These are phyloP conservation scores for Platerodrilus igneus DNA, from an alignment of 2,888 invertebrate genomes.

Conservation along the genomic window DNA sequence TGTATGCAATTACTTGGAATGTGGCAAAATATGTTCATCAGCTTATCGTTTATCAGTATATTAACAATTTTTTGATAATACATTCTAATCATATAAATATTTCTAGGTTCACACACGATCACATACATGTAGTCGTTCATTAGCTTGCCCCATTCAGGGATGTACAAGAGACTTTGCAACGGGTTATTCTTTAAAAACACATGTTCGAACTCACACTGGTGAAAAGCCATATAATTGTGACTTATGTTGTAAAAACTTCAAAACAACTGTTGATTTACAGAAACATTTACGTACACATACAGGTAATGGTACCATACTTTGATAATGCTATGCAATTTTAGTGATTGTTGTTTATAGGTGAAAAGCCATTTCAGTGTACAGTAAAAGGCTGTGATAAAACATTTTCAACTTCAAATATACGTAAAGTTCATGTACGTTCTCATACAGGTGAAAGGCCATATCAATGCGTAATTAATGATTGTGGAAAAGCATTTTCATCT, in stretches of 20 bases:
- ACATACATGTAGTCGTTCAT: conserved; percentile 52
- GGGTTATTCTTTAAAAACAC: conserved; percentile 50
- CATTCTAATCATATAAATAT: conserved; percentile 12
- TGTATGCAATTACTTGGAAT: too few relatives aligned
- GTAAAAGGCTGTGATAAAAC: conserved; percentile 58
- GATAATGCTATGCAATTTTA: neutral
- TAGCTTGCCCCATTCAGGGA: conserved; percentile 47
- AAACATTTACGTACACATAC: conserved; percentile 47
- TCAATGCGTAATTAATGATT: conserved; percentile 54
- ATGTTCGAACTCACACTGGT: conserved; percentile 54
- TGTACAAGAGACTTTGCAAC: conserved; percentile 53
- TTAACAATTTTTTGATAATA: conserved; percentile 6
- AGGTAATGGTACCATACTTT: conserved; percentile 30
- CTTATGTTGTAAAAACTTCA: conserved; percentile 41
- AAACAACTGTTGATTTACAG: conserved; percentile 44
- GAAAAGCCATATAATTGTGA: conserved; percentile 45
- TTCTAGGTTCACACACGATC: conserved; percentile 52
- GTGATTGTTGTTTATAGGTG: conserved; percentile 37
- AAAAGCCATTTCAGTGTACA: conserved; percentile 53
- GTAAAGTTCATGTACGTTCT: conserved; percentile 62
- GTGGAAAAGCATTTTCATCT: conserved; percentile 61
- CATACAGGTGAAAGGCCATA: conserved; percentile 67
- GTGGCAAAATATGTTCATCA: conserved; percentile 50
- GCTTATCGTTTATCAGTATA: conserved; percentile 51
- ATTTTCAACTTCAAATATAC: conserved; percentile 65